Evolutionary conservation across 2,113 vertebrate species (phyloP), one percentile per base, ranked within the genome.

Genomic region (Megaceryle torquata): DNA sequence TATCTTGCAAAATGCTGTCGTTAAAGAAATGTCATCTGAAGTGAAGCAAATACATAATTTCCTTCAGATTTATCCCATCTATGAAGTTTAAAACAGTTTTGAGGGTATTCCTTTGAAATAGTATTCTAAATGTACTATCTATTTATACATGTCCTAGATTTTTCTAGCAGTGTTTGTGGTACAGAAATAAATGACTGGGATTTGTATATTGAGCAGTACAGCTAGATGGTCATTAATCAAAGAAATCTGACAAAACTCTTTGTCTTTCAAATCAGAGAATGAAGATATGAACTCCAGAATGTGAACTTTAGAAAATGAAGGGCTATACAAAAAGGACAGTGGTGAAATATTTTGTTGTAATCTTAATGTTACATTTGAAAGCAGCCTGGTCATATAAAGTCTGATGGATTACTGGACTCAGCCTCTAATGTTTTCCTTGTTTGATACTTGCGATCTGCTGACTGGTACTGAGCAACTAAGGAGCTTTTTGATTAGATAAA

Each of bases 381-480:
- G 56, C 61, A 93, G 26, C 4, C 48, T 65, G 80, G 44, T 68
- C 41, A 65, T 46, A 88, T 37, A 53, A 86, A 93, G 53, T 76
- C 35, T 82, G 93, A 93, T 57, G 65, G 57, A 90, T 91, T 89
- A 85, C 54, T 28, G 31, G 39, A 71, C 56, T 83, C 67, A 16
- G 41, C 37, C 53, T 78, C 61, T 56, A 91, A 57, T 82, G 31
- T 51, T 39, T 79, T 93, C 44, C 50, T 57, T 96, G n/a, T 91
- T 92, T 86, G 90, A 79, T 92, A 84, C 37, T 50, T 82, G 78
- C 82, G 92, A 84, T 96, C 90, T 91, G 86, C 24, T 96, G 88
- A 92, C 61, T 6, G 3, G 18, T 46, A 46, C 50, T 20, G 37
- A 89, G 86, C 26, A 69, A 57, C 21, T 60, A 64, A 91, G 83